Evolutionary conservation across 2,113 vertebrate species (phyloP), one percentile per base, ranked within the genome.

Genomic region (Salvelinus sp.): DNA sequence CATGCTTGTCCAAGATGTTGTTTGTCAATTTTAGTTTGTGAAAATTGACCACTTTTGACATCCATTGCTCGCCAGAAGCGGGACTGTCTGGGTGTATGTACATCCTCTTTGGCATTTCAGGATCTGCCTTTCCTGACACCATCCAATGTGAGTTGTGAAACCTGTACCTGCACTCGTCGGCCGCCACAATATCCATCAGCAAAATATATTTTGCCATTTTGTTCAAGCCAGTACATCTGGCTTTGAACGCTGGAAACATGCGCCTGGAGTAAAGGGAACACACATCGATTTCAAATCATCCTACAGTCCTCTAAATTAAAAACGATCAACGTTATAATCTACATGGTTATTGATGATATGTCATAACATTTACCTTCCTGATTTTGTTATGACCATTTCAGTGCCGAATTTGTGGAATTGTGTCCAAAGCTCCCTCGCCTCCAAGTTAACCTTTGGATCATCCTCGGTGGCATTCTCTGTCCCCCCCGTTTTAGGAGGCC

Each of bases 361-460:
- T 30, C 10, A 10, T 16, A 25, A 14, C 6, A 9, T 92, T 85
- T 95, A 98, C 97, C 97, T 98, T 88, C 97, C 97, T 0, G 97
- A 98, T 92, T 99, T 99, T 60, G 97, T 99, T 73, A 99, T 99
- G 83, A 99, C 96, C 97, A 99, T 99, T 90, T 99, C 97, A 0
- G 97, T 99, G 76, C 95, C 96, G 79, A 92, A 88, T 87, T 93
- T 95, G 91, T 99, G 96, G 90, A 99, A 99, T 88, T 96, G 94
- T 72, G 93, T 95, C 97, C 97, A 99, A 80, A 98, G 96, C 23
- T 98, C 96, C 79, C 93, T 94, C 79, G 94, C 94, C 91, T 99
- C 97, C 85, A 99, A 86, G 79, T 94, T 95, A 81, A 99, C 95
- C 90, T 94, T 95, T 0, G 96, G 95, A 79, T 98, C 96, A 9